These are phyloP conservation scores for Nerophis lumbriciformis DNA, from an alignment of 2,113 vertebrate species.

Conservation along the genomic window DNA sequence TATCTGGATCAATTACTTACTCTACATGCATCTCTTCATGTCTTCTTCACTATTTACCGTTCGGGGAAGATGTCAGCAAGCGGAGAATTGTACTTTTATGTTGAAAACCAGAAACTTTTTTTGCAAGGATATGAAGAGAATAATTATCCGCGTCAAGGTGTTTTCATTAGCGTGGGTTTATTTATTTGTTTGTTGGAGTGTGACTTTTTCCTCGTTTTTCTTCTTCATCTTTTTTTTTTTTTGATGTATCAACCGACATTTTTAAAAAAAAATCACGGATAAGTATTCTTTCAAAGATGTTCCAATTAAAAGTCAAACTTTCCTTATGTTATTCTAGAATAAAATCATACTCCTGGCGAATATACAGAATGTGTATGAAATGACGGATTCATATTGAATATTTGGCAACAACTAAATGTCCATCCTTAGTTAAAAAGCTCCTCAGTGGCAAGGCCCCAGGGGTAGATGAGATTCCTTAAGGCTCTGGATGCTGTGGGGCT, in stretches of 20 bases:
- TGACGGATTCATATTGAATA: too few relatives aligned
- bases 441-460: too few relatives aligned
- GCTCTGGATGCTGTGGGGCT: too few relatives aligned
- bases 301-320: too few relatives aligned
- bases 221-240: neutral
- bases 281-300: neutral
- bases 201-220: too few relatives aligned
- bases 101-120: neutral
- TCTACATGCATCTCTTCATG: neutral
- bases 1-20: conserved; percentile 17
- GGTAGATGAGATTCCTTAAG: too few relatives aligned
- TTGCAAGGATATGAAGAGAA: neutral
- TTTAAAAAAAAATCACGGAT: neutral
- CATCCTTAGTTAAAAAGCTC: too few relatives aligned
- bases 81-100: neutral
- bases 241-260: neutral
- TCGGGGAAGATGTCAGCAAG: neutral
- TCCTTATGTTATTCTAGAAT: neutral
- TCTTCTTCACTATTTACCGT: neutral
- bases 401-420: too few relatives aligned
- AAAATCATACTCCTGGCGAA: neutral
- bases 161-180: conserved; percentile 4
- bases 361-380: neutral
- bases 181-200: conserved; percentile 1
- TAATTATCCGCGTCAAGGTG: neutral